Evolutionary conservation across 2,797 vertebrate species (phyloP).

Genomic region (Epinephelus coioides): DNA sequence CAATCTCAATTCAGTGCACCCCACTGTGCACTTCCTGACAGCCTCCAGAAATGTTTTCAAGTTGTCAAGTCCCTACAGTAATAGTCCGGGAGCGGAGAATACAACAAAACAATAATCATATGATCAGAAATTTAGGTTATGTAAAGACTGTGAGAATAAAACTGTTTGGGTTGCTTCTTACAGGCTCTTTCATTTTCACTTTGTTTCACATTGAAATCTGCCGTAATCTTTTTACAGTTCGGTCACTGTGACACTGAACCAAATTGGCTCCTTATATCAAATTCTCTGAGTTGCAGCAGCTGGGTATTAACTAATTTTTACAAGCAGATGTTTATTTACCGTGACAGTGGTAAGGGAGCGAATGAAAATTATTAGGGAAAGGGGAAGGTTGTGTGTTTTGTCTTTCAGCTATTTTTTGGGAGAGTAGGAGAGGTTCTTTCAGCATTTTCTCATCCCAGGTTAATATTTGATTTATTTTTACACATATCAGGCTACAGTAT

Average conservation of each 20-base stretch:
- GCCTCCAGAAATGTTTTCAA: slow-evolving; percentile 77
- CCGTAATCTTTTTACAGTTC: slow-evolving; percentile 43
- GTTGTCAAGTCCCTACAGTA: slow-evolving; percentile 78
- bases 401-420: not conserved
- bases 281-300: slow-evolving; percentile 17
- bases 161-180: slow-evolving; percentile 46
- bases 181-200: slow-evolving; percentile 52
- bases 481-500: not conserved
- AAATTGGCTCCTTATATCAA: slow-evolving; percentile 41
- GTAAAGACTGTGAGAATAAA: slow-evolving; percentile 57
- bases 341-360: not conserved
- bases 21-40: slow-evolving; percentile 80
- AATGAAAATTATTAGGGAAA: slow-evolving; percentile 13
- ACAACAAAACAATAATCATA: slow-evolving; percentile 77
- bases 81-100: slow-evolving; percentile 61
- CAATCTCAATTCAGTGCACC: slow-evolving; percentile 74
- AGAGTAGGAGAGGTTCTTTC: not conserved
- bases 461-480: slow-evolving; percentile 5
- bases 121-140: slow-evolving; percentile 70
- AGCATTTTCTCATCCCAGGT: not conserved
- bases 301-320: slow-evolving; percentile 25
- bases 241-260: slow-evolving; percentile 49
- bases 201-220: slow-evolving; percentile 47
- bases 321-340: slow-evolving; percentile 38
- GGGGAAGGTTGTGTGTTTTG: not conserved